Evolutionary conservation across 2,797 vertebrate species (phyloP).

Genomic region (Gallirallus australis): DNA sequence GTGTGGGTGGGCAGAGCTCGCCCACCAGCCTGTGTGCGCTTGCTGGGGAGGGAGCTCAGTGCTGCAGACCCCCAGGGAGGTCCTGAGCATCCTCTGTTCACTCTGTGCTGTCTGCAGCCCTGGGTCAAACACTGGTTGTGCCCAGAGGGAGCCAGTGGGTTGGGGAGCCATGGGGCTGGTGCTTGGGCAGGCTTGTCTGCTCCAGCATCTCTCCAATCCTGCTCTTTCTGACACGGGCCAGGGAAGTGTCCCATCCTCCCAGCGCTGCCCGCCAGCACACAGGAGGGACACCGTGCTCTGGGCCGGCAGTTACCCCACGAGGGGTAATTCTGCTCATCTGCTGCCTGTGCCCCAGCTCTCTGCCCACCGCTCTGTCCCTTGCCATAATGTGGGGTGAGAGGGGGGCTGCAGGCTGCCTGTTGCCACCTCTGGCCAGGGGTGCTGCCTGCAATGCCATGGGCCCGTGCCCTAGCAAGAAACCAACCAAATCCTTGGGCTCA

Average conservation of each 20-base stretch:
- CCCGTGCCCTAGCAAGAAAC: not conserved
- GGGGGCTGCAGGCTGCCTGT: not conserved
- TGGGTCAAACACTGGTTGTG: not conserved
- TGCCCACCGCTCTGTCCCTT: not conserved
- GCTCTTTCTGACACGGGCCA: not conserved
- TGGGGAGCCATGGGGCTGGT: not conserved
- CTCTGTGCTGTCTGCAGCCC: not conserved
- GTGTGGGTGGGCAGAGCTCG: not conserved
- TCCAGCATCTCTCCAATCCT: not conserved
- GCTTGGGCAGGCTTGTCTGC: not conserved
- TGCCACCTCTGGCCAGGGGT: not conserved
- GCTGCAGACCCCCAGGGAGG: not conserved
- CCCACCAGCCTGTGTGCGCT: not conserved
- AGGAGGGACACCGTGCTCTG: not conserved
- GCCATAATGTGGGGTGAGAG: rapidly evolving
- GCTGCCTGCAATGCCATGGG: not conserved
- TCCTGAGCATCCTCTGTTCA: not conserved
- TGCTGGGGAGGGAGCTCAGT: not conserved
- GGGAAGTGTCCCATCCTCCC: not conserved
- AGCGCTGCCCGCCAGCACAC: rapidly evolving
- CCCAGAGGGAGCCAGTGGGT: not conserved
- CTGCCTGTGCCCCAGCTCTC: rapidly evolving
- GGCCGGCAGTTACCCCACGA: not conserved
- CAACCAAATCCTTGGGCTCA: not conserved
- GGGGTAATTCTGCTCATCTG: not conserved